phyloP scores from a whole-genome alignment of 2,113 vertebrate genomes.

The Misgurnus mizolepis region DNA sequence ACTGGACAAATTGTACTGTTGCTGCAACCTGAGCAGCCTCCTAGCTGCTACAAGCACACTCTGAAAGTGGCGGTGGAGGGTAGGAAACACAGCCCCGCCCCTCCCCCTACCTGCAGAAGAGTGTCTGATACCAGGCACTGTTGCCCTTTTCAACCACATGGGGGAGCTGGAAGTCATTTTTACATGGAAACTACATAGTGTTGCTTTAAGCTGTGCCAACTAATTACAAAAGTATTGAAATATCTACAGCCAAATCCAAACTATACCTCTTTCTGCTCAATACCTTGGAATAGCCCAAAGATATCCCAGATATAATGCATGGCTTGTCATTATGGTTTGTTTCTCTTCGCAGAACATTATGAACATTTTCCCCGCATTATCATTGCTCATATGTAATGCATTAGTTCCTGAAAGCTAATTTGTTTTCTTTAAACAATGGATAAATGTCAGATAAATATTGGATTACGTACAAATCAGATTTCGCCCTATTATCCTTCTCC shows the following conservation, averaged over 20 bases:
- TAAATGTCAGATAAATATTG: constrained; percentile 48
- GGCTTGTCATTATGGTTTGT: background rate
- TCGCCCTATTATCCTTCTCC: background rate
- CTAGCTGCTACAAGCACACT: too few species aligned
- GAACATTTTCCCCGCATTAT: background rate
- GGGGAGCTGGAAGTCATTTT: too few species aligned
- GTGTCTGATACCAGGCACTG: too few species aligned
- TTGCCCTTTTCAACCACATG: too few species aligned
- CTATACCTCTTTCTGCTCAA: background rate
- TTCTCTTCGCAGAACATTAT: constrained; percentile 27
- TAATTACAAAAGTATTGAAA: constrained; percentile 33
- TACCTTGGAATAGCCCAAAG: background rate
- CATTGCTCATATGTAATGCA: constrained; percentile 28
- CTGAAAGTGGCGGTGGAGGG: too few species aligned
- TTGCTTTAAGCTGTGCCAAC: constrained; percentile 17
- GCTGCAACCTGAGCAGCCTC: too few species aligned
- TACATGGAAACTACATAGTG: too few species aligned
- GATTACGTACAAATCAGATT: constrained; percentile 35
- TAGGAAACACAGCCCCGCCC: too few species aligned
- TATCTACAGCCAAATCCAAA: constrained; percentile 7
- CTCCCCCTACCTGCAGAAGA: too few species aligned
- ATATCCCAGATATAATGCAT: constrained; percentile 4
- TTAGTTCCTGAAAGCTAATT: constrained; percentile 27
- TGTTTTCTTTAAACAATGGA: constrained; percentile 30
- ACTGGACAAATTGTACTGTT: too few species aligned